phyloP scores from a whole-genome alignment of 2,797 vertebrate genomes.

The Avahi laniger region DNA sequence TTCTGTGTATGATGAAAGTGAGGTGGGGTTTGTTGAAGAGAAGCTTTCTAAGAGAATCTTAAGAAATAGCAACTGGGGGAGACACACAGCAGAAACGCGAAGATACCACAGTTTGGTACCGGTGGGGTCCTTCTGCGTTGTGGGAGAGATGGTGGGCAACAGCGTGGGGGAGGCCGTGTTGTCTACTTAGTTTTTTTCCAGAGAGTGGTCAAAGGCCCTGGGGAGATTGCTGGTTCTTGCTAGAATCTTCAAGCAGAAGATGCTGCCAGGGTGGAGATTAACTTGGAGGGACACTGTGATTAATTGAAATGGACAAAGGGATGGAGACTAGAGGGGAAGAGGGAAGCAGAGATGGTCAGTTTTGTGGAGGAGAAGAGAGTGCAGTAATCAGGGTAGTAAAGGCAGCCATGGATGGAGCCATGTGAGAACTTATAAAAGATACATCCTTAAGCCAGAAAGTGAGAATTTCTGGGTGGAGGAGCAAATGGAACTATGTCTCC shows the following conservation, averaged over 20 bases:
- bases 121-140: not conserved
- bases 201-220: not conserved
- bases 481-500: not conserved
- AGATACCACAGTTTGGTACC: not conserved
- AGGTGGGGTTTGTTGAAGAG: not conserved
- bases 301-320: not conserved
- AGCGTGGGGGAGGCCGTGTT: not conserved
- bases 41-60: not conserved
- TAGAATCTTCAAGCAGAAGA: not conserved
- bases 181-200: not conserved
- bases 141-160: not conserved
- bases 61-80: not conserved
- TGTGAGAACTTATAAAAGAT: not conserved
- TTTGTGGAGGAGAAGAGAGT: not conserved
- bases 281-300: not conserved
- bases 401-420: not conserved
- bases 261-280: not conserved
- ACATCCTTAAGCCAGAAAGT: not conserved
- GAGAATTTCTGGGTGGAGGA: not conserved
- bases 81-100: not conserved
- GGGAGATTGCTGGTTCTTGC: not conserved
- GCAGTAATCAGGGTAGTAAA: not conserved
- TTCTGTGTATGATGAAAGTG: conserved; percentile 41
- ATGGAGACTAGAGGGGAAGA: not conserved
- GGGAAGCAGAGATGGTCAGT: not conserved